phyloP scores from a whole-genome alignment of 2,797 vertebrate genomes.

The Eleutherodactylus coqui region DNA sequence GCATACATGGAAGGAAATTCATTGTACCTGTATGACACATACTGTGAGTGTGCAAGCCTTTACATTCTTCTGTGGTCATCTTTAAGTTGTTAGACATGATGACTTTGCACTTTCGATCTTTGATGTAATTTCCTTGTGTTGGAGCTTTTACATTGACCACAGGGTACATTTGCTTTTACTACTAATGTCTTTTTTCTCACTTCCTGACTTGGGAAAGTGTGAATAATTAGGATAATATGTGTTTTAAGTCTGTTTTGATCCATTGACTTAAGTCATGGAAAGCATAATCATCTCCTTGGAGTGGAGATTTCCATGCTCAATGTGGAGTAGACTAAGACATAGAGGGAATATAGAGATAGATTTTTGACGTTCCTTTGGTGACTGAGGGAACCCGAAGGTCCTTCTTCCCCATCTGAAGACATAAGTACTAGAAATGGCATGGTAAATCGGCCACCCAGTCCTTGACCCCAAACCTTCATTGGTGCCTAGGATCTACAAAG shows the following conservation, averaged over 20 bases:
- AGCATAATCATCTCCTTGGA: not conserved
- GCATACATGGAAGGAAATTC: not conserved
- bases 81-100: not conserved
- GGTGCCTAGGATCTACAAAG: not conserved
- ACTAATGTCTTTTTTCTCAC: not conserved
- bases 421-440: no score
- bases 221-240: not conserved
- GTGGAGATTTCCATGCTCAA: not conserved
- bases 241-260: not conserved
- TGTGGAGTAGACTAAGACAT: not conserved
- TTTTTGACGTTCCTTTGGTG: no score
- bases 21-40: conserved; percentile 4
- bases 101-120: not conserved
- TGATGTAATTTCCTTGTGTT: not conserved
- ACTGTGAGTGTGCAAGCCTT: not conserved
- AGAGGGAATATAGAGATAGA: no score
- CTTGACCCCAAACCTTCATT: not conserved
- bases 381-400: no score
- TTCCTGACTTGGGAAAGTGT: not conserved
- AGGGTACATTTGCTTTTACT: not conserved
- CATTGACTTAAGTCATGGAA: not conserved
- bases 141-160: not conserved
- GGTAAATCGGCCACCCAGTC: no score
- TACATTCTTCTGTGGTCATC: conserved; percentile 1
- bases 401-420: no score